Conservation (phyloP, 2,113 vertebrate species). For the Sardina pilchardus region DNA sequence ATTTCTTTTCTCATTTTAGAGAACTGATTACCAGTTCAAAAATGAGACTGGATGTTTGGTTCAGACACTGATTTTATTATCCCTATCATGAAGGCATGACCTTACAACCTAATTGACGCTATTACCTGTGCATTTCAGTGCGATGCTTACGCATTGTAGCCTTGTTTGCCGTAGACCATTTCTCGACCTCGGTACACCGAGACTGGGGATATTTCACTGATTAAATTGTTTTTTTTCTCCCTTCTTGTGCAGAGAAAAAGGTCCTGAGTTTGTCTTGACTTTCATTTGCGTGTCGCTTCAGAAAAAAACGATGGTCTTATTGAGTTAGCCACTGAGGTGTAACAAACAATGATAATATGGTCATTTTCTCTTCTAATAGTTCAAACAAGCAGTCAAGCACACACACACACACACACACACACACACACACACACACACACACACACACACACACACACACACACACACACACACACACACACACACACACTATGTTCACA, state of each 20-base stretch:
- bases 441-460: too few species aligned
- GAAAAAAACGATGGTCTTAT: neutral
- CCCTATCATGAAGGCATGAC: neutral
- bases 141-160: neutral
- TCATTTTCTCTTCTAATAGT: neutral
- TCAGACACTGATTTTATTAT: neutral
- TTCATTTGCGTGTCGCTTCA: neutral
- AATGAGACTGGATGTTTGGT: neutral
- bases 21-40: neutral
- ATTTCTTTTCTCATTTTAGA: neutral
- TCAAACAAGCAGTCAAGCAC: neutral
- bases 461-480: too few species aligned
- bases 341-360: neutral
- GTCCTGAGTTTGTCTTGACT: neutral
- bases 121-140: neutral
- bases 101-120: neutral
- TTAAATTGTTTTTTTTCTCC: neutral
- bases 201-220: neutral
- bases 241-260: neutral
- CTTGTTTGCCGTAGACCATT: neutral
- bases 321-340: neutral
- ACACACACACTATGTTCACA: too few species aligned
- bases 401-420: neutral
- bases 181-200: neutral
- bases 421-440: slow-evolving; percentile 9